Evolutionary conservation across 2,888 invertebrate genomes (phyloP).

Genomic region (Drosophila monieri): DNA sequence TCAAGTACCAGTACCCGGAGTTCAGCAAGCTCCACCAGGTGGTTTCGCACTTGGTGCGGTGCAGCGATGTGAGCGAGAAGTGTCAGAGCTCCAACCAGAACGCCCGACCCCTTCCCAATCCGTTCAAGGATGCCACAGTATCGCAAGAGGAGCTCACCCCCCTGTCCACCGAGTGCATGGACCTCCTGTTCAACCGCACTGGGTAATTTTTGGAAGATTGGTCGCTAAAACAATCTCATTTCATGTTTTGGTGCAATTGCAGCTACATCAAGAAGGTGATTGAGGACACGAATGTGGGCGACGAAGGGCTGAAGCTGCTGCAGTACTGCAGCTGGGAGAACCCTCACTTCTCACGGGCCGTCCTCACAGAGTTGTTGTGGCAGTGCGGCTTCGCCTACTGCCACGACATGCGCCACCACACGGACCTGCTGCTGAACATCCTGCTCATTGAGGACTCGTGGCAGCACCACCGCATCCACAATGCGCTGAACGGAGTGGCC

Average conservation of each 20-base stretch:
- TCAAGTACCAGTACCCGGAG: slow-evolving; percentile 98
- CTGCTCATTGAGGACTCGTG: slow-evolving; percentile 96
- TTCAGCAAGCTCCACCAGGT: slow-evolving; percentile 96
- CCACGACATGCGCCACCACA: slow-evolving; percentile 96
- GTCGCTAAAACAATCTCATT: not conserved
- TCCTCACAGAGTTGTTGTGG: slow-evolving; percentile 95
- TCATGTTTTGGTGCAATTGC: slow-evolving; percentile 3
- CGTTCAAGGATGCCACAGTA: slow-evolving; percentile 88
- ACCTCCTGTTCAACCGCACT: slow-evolving; percentile 92
- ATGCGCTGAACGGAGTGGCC: slow-evolving; percentile 93
- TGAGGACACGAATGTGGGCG: slow-evolving; percentile 96
- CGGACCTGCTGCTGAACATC: slow-evolving; percentile 94
- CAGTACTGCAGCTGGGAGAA: slow-evolving; percentile 99
- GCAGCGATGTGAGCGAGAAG: slow-evolving; percentile 93
- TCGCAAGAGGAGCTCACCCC: slow-evolving; percentile 86
- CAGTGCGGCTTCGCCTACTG: slow-evolving; percentile 95
- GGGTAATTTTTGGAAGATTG: slow-evolving; percentile 85
- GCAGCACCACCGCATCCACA: slow-evolving; percentile 97
- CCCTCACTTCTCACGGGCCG: slow-evolving; percentile 94
- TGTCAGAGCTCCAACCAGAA: slow-evolving; percentile 86
- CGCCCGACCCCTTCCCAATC: slow-evolving; percentile 88
- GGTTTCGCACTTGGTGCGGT: slow-evolving; percentile 94
- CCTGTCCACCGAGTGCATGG: slow-evolving; percentile 90
- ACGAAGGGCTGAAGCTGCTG: slow-evolving; percentile 94
- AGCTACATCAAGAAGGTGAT: slow-evolving; percentile 97